Evolutionary conservation across 2,113 vertebrate species (phyloP).

Genomic region (Prolemur simus): DNA sequence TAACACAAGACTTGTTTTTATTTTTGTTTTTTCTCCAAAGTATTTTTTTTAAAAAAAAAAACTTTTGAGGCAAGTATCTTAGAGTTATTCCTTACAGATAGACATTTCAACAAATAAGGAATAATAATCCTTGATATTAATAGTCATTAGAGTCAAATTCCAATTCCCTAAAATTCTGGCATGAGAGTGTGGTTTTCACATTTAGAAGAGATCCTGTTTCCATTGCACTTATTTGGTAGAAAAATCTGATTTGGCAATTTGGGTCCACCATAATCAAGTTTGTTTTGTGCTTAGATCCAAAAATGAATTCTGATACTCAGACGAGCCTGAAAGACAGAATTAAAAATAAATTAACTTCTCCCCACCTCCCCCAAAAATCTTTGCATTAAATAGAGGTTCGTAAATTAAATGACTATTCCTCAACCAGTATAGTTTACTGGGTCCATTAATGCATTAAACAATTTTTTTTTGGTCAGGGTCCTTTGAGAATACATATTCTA

Average conservation of each 20-base stretch:
- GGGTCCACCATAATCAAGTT: background rate
- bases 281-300: background rate
- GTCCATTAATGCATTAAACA: background rate
- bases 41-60: background rate
- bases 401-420: background rate
- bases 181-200: background rate
- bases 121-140: background rate
- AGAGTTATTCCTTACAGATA: background rate
- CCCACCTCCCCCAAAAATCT: background rate
- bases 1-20: background rate
- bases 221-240: background rate
- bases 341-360: background rate
- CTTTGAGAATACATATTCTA: background rate
- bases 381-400: background rate
- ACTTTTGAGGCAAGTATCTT: background rate
- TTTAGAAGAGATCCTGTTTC: background rate
- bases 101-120: background rate
- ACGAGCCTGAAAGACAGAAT: background rate
- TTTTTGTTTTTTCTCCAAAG: background rate
- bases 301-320: background rate
- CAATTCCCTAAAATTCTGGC: background rate
- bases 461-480: too few relatives aligned
- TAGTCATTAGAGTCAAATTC: background rate
- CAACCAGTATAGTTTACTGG: background rate
- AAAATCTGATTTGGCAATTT: background rate